Conservation (phyloP, 2,797 vertebrate species). For the Amblyopsis hoosieri region DNA sequence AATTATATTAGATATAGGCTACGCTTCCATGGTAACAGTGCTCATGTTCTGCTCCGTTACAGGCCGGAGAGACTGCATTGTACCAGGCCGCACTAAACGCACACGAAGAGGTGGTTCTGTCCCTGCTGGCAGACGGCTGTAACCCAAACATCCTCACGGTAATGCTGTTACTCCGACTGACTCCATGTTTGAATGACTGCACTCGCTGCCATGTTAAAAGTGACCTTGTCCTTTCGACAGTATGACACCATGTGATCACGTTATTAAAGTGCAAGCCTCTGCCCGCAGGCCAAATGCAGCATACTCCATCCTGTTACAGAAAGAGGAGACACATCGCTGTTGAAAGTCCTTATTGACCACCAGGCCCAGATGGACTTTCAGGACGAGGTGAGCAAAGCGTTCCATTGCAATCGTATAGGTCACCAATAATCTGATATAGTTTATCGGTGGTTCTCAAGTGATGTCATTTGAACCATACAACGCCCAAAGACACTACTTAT, state of each 20-base stretch:
- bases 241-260: background rate
- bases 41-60: conserved; percentile 12
- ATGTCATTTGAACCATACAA: too few relatives aligned
- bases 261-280: background rate
- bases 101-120: conserved; percentile 81
- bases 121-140: conserved; percentile 83
- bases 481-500: background rate
- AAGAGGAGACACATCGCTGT: conserved; percentile 78
- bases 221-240: background rate
- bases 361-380: conserved; percentile 72
- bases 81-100: conserved; percentile 82
- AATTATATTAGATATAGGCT: too few relatives aligned
- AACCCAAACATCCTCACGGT: conserved; percentile 82
- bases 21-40: background rate
- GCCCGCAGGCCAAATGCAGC: conserved; percentile 70
- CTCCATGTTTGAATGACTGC: background rate
- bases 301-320: conserved; percentile 80
- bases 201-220: background rate
- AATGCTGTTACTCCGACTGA: conserved; percentile 56
- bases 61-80: conserved; percentile 89
- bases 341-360: conserved; percentile 80
- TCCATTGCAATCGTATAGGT: background rate
- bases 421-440: background rate
- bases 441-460: too few relatives aligned
- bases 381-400: conserved; percentile 71